Base-by-base conservation (phyloP, 2,113 vertebrate genomes). In the Petaurus breviceps region DNA sequence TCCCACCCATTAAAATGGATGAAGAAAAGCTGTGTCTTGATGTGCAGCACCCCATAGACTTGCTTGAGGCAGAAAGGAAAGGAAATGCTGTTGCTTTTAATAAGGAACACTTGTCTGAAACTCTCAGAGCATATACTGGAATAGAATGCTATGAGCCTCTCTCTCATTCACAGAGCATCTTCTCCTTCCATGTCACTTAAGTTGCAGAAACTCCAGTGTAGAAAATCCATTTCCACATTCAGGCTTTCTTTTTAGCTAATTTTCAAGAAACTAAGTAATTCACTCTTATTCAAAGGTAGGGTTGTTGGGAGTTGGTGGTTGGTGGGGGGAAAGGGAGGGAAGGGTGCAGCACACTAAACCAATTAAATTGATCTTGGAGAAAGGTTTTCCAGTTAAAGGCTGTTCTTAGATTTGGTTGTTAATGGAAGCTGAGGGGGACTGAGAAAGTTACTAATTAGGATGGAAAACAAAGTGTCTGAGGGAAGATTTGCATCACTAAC, bases 11-110 rank as follows among this genome's bases (percentile, higher is more conserved):
- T 97, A 98, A 97, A 97, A 98, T 43, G 92, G 98, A 97, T 22
- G 93, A 98, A 98, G 94, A 95, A 98, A 98, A 98, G 94, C 96
- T 98, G 95, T 93, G 97, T 97, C 98, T 97, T 98, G 97, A 98
- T 97, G 97, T 97, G 96, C 94, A 96, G 97, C 97, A 97, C 98
- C 97, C 96, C 94, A 97, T 97, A 98, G 98, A 97, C 95, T 96
- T 97, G 97, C 98, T 98, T 68, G 93, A 98, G 97, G 98, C 98
- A 94, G 94, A 95, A 93, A 77, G 95, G 93, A 96, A 97, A 97
- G 95, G 96, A 98, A 91, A 55, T 84, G 46, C 93, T 90, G 2
- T 22, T 37, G 25, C 95, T 96, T 92, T 94, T 91, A 95, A 54
- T 92, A 96, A 50, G 93, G 94, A 96, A 95, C 22, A 91, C 93